phyloP scores from a whole-genome alignment of 2,888 invertebrate species.

The Tenthredo distinguenda region DNA sequence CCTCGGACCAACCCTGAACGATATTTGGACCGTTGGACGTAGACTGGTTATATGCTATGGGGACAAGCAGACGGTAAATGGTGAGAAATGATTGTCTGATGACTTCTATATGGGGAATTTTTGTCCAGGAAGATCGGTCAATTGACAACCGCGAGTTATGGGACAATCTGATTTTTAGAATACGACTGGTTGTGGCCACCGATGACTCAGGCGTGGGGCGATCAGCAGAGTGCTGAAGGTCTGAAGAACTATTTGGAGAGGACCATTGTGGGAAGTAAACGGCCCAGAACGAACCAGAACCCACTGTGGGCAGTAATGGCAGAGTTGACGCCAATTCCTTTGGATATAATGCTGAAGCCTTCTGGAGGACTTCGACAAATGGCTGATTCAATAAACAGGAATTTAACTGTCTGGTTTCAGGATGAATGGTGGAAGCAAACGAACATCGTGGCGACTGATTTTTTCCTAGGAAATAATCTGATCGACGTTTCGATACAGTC shows the following conservation, averaged over 20 bases:
- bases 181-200: constrained; percentile 84
- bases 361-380: constrained; percentile 77
- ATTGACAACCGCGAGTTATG: neutral
- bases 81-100: constrained; percentile 67
- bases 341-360: constrained; percentile 76
- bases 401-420: constrained; percentile 77
- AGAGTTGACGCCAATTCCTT: constrained; percentile 79
- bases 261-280: constrained; percentile 70
- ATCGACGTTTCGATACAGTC: constrained; percentile 78
- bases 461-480: constrained; percentile 79
- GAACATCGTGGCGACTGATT: constrained; percentile 80
- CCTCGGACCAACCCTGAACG: constrained; percentile 81
- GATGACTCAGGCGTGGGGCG: constrained; percentile 84
- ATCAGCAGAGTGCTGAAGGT: constrained; percentile 75
- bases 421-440: constrained; percentile 76
- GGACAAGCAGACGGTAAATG: constrained; percentile 78
- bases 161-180: constrained; percentile 73
- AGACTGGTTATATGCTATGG: constrained; percentile 83
- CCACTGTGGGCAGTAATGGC: constrained; percentile 78
- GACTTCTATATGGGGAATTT: neutral
- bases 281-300: constrained; percentile 70
- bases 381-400: constrained; percentile 77
- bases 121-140: neutral
- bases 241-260: constrained; percentile 70
- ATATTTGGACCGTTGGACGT: constrained; percentile 81